Base-by-base conservation (phyloP, 2,797 vertebrate genomes). In the Holocentrus rufus region DNA sequence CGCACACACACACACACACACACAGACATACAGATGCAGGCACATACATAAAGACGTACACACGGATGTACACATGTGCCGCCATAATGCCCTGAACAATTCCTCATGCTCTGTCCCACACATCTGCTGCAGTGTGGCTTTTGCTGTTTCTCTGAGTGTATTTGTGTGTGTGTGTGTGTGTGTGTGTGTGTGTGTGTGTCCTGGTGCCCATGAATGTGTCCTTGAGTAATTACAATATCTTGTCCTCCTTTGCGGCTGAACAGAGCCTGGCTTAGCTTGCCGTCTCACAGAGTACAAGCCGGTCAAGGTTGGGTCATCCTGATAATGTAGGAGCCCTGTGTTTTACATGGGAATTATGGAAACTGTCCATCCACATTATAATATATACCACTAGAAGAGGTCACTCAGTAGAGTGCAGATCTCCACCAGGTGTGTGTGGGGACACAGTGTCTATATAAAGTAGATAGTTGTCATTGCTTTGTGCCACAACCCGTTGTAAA, bases 101-200 rank as follows among this genome's bases (percentile, higher is more conserved):
- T 47, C 39, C 14, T 65, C 30, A 10, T 56, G 14, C 23, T n/a
- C 14, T 14, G 22, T 53, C 13, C 11, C 1, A 17, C 14, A 44
- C 55, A 67, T 62, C 57, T 72, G 74, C 69, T 66, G 52, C 57
- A 31, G 7, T 27, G 1, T 54, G 54, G 30, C 39, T 14, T 47
- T 36, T 22, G 27, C 27, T 58, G 20, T 27, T 60, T 56, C 20
- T 25, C 11, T 5, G 17, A 20, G 8, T 6, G 6, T 47, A 6
- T 58, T 15, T 73, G 54, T 36, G 55, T 66, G 55, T 59, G 56
- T 65, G 31, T 50, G n/a, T 69, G 66, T 59, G 66, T 49, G 27
- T 66, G 22, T 56, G 17, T 67, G 34, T 49, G 53, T 46, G 30
- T 25, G 4, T 52, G 49, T 52, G 20, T 22, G 49, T 52, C 6